Evolutionary conservation across 2,888 invertebrate species (phyloP), one percentile per base, ranked within the genome.

Genomic region (Clistopyga incitator): DNA sequence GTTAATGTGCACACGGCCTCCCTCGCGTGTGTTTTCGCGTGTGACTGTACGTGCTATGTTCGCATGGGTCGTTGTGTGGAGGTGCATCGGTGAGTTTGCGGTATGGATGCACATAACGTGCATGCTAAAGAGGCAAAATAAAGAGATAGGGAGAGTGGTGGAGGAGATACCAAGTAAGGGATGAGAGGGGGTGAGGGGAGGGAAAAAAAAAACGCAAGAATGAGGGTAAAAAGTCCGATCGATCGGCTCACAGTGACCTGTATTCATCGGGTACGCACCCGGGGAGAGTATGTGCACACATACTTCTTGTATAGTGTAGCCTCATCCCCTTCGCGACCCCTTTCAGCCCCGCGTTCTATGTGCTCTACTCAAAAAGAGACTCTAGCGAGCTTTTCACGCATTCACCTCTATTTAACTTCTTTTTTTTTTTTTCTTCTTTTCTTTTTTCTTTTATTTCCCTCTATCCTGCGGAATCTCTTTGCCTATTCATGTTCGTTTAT

Each of bases 221-320:
- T 15, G 74, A 75, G 42, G 20, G 67, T 56, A 45, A 70, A 59
- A 70, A 59, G 52, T 65, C 52, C 78, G 74, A 82, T 85, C 80
- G 85, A 85, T 85, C 79, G 82, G 38, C 61, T 75, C 52, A 61
- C 68, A 47, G 54, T 81, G 83, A 78, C 81, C 78, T 64, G 81
- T 68, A 81, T 82, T 78, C 84, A 79, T 76, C 71, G 67, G 67
- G 79, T 76, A 78, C 78, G 79, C 84, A 84, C 54, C 82, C 61
- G 65, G 42, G 71, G 52, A 34, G 71, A 45, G 45, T 25, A 50
- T 70, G n/a, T n/a, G 72, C 52, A 78, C 59, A 65, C 56, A 47
- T 68, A 68, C 78, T 68, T 71, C 34, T 59, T 47, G 61, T 56
- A 80, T 70, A 72, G 77, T 50, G 77, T 59, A 68, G 61, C 75